Conservation (phyloP, 2,888 invertebrate genomes). For the Pharmacophagus antenor region DNA sequence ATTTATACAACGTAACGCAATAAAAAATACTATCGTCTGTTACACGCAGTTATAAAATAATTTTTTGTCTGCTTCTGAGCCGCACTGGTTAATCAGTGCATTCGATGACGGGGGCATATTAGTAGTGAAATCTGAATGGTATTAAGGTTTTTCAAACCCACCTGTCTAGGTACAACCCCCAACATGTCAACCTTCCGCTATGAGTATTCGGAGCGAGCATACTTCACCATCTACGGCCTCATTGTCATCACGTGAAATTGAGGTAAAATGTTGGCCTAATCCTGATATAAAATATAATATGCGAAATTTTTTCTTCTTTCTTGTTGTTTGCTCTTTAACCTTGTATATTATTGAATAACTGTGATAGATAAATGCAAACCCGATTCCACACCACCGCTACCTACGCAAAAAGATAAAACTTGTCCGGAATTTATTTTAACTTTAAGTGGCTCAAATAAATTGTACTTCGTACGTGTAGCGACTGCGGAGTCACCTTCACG, state of each 20-base stretch:
- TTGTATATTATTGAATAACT: conserved; percentile 31
- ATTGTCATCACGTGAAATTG: too few species aligned
- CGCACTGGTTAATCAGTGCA: too few species aligned
- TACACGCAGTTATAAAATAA: background rate
- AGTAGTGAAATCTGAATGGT: too few species aligned
- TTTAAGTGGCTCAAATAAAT: conserved; percentile 69
- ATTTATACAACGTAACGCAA: background rate
- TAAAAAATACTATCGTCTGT: background rate
- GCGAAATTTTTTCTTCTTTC: too few species aligned
- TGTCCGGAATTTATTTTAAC: conserved; percentile 61
- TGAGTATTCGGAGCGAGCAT: too few species aligned
- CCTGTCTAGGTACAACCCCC: too few species aligned
- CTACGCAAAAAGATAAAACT: conserved; percentile 63
- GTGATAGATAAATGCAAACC: conserved; percentile 48
- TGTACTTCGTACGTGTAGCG: conserved; percentile 65
- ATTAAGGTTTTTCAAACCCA: too few species aligned
- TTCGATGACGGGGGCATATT: too few species aligned
- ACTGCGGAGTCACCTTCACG: conserved; percentile 52
- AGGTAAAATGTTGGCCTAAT: too few species aligned
- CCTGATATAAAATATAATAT: too few species aligned
- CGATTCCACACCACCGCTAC: conserved; percentile 57
- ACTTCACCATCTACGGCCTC: too few species aligned
- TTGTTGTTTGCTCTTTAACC: background rate
- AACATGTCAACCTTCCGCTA: too few species aligned
- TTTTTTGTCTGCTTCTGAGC: background rate